Evolutionary conservation across 2,797 vertebrate genomes (phyloP).

Genomic region (Oryzias sinensis): DNA sequence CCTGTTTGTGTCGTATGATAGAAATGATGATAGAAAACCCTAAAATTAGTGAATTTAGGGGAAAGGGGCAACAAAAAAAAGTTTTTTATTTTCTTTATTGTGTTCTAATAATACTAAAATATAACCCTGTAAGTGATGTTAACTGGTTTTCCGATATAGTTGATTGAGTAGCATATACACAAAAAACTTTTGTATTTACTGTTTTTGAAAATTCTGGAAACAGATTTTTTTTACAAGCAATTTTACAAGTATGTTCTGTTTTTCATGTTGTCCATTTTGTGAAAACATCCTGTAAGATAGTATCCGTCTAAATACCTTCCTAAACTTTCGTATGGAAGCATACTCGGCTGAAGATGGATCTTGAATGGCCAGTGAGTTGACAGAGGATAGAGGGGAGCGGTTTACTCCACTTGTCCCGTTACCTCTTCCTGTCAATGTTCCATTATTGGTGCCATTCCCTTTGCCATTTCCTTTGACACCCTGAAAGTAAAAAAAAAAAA

Average conservation of each 20-base stretch:
- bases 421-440: conserved; percentile 36
- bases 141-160: no score
- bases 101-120: no score
- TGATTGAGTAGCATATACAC: no score
- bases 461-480: conserved; percentile 59
- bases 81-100: no score
- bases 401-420: conserved; percentile 49
- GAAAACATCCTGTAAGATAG: background rate
- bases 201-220: no score
- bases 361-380: conserved; percentile 60
- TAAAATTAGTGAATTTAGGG: conserved; percentile 2
- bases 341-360: conserved; percentile 72
- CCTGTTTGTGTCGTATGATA: conserved; percentile 51
- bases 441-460: conserved; percentile 54
- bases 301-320: conserved; percentile 56
- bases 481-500: conserved; percentile 27
- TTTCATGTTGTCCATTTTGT: background rate
- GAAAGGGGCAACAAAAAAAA: background rate
- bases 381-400: conserved; percentile 58
- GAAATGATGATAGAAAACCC: conserved; percentile 31
- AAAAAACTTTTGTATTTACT: no score
- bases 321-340: conserved; percentile 77
- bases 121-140: no score
- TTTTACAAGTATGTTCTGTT: no score
- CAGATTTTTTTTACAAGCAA: no score